Evolutionary conservation across 2,797 vertebrate species (phyloP).

Genomic region (Hippopotamyrus pictus): DNA sequence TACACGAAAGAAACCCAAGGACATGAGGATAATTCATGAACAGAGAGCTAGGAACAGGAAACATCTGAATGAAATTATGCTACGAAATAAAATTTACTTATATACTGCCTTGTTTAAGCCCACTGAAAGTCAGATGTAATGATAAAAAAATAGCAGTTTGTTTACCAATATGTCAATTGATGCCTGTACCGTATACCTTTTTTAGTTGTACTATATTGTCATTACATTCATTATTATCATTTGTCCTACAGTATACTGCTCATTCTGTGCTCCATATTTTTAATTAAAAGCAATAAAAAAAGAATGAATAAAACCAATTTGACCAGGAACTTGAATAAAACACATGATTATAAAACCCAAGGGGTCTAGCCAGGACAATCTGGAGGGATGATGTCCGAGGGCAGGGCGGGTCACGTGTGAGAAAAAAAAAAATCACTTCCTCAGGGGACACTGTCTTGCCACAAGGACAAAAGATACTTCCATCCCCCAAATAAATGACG

Average conservation of each 20-base stretch:
- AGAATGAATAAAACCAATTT: background rate
- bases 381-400: background rate
- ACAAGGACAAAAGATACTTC: conserved; percentile 3
- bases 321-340: background rate
- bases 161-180: background rate
- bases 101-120: background rate
- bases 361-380: background rate
- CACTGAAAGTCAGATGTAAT: background rate
- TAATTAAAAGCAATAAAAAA: background rate
- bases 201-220: background rate
- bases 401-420: background rate
- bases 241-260: background rate
- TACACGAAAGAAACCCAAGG: background rate
- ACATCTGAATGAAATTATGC: background rate
- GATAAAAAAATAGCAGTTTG: background rate
- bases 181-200: background rate
- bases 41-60: background rate
- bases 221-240: background rate
- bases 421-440: background rate
- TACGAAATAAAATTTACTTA: background rate
- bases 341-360: background rate
- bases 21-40: background rate
- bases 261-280: background rate
- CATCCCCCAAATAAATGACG: background rate
- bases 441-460: background rate